phyloP scores from a whole-genome alignment of 2,113 vertebrate genomes.

The Holacanthus passer region DNA sequence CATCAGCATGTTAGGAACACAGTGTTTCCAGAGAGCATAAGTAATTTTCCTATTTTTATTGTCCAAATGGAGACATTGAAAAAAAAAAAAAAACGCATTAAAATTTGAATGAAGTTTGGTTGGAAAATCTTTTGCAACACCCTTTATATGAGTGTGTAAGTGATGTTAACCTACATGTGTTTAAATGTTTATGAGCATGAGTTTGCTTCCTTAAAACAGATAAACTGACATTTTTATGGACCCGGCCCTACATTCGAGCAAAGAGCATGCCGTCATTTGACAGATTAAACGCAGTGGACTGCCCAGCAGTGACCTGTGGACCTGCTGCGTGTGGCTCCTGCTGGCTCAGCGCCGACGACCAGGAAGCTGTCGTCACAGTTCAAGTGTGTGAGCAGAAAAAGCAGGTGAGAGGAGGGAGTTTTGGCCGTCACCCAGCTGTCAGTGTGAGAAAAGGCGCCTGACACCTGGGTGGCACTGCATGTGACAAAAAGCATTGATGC shows the following conservation, averaged over 20 bases:
- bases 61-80: slow-evolving; percentile 13
- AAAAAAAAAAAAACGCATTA: neutral
- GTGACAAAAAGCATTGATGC: slow-evolving; percentile 8
- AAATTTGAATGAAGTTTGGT: neutral
- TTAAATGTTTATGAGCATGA: neutral
- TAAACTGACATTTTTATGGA: neutral
- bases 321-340: slow-evolving; percentile 27
- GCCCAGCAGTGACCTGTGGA: slow-evolving; percentile 20
- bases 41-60: slow-evolving; percentile 20
- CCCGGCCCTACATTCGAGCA: neutral
- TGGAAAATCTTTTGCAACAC: neutral
- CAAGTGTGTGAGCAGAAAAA: slow-evolving; percentile 43
- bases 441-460: neutral
- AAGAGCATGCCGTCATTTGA: slow-evolving; percentile 10
- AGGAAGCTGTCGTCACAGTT: slow-evolving; percentile 48
- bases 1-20: slow-evolving; percentile 28
- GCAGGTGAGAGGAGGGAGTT: slow-evolving; percentile 52
- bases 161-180: neutral
- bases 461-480: slow-evolving; percentile 15
- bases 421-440: slow-evolving; percentile 34
- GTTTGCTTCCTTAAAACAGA: neutral
- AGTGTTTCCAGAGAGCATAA: slow-evolving; percentile 29
- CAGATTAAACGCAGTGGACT: slow-evolving; percentile 19
- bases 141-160: neutral
- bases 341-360: slow-evolving; percentile 27